Base-by-base conservation (phyloP, 2,113 vertebrate genomes). In the Dromiciops gliroides region DNA sequence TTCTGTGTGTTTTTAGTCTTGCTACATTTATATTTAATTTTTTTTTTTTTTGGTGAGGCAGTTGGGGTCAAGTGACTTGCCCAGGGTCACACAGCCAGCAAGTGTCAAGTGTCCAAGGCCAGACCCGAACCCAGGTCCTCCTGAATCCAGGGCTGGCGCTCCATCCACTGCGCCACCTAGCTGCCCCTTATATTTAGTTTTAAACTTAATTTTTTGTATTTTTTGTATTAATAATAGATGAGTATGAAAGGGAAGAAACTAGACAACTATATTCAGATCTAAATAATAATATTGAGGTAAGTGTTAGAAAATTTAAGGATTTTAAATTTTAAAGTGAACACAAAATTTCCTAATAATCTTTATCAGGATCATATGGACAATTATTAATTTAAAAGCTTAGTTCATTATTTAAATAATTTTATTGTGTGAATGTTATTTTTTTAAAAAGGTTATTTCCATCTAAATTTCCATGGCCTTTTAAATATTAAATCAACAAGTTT, bases 161-260 rank as follows among this genome's bases (percentile, higher is more conserved):
- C n/a, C n/a, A n/a, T n/a, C n/a, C n/a, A n/a, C n/a, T n/a, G n/a
- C n/a, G n/a, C n/a, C n/a, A n/a, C n/a, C n/a, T n/a, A n/a, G n/a
- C n/a, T n/a, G n/a, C n/a, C n/a, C n/a, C n/a, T n/a, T n/a, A n/a
- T n/a, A n/a, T n/a, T n/a, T n/a, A n/a, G n/a, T n/a, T n/a, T 96
- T 95, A 95, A 95, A 94, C 92, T 94, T 93, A 96, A 91, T 51
- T 96, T 97, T 96, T 97, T 97, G 44, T 96, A 91, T 51, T 96
- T 97, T 96, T 97, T 97, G 44, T 96, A 93, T 98, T 97, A 95
- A 96, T 89, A 99, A 97, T 95, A 99, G 99, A 99, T 99, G 99
- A 99, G 98, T 98, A 98, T 93, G 99, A 99, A 98, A 99, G 98
- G 97, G 99, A 99, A 98, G 99, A 99, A 98, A 99, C 99, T 53